These are phyloP conservation scores for Leptinotarsa texana DNA, from an alignment of 1,140 invertebrate species.

Conservation along the genomic window DNA sequence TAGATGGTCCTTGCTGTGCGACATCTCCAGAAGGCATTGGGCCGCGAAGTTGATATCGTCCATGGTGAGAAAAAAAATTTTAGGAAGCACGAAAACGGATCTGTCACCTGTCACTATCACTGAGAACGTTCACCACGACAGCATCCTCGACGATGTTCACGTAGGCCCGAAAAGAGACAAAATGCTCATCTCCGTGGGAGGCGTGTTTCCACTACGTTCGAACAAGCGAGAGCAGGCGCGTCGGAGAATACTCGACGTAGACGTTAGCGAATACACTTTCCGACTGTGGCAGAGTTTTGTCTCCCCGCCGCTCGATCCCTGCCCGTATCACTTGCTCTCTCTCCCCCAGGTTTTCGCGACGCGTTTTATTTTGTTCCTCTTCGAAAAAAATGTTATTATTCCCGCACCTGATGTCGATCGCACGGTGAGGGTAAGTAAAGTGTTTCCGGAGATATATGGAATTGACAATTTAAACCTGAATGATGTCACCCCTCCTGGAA, in stretches of 20 bases:
- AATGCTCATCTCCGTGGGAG: constrained; percentile 35
- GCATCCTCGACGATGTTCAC: neutral
- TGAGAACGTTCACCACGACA: neutral
- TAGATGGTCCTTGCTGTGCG: constrained; percentile 52
- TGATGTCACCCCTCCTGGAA: too few relatives aligned
- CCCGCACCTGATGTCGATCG: neutral
- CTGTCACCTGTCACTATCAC: neutral
- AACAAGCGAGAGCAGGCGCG: neutral
- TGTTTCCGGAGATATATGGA: too few relatives aligned
- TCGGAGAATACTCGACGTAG: neutral
- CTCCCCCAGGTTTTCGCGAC: neutral
- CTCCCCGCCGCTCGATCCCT: neutral
- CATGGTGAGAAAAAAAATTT: constrained; percentile 35
- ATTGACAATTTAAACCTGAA: too few relatives aligned
- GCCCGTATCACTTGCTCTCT: neutral
- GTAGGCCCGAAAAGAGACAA: neutral
- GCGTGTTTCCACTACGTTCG: constrained; percentile 22
- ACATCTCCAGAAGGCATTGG: constrained; percentile 66
- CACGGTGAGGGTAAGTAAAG: neutral
- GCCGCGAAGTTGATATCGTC: constrained; percentile 64
- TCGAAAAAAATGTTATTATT: neutral
- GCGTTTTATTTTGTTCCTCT: neutral
- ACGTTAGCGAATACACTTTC: constrained; percentile 7
- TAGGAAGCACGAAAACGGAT: neutral
- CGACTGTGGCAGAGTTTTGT: constrained; percentile 5